These are phyloP conservation scores for Arvicanthis niloticus DNA, from an alignment of 2,113 vertebrate genomes.

Conservation along the genomic window DNA sequence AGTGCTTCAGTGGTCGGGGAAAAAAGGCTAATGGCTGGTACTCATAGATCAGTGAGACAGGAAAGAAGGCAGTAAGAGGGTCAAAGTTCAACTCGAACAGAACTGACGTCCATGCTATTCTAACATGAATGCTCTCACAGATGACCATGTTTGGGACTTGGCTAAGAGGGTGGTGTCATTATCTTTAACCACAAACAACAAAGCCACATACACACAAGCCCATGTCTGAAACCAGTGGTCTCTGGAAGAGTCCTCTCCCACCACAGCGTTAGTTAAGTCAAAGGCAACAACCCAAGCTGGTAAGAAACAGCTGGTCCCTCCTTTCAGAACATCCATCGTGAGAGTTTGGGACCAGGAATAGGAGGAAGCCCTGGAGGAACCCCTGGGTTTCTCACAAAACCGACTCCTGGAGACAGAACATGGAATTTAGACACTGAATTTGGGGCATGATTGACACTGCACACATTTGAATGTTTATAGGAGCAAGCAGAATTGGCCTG, in stretches of 20 bases:
- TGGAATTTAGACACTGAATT: not conserved
- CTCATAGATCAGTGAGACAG: not conserved
- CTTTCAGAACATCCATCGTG: not conserved
- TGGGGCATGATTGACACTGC: not conserved
- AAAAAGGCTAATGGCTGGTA: not conserved
- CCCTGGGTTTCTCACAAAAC: not conserved
- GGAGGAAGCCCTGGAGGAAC: not conserved
- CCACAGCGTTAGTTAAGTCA: not conserved
- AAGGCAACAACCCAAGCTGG: not conserved
- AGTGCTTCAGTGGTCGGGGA: not conserved
- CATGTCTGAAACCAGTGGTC: not conserved
- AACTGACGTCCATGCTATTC: not conserved
- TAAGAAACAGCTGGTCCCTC: not conserved
- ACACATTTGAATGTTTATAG: not conserved
- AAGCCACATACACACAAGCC: not conserved
- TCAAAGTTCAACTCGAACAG: not conserved
- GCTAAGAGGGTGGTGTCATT: not conserved
- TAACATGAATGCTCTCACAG: not conserved
- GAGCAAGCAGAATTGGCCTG: not conserved
- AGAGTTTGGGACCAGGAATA: not conserved
- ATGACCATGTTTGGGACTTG: accelerated
- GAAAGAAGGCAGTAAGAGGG: not conserved
- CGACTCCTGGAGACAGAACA: not conserved
- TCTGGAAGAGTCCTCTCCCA: not conserved
- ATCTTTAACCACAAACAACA: not conserved